Base-by-base conservation (phyloP, 2,888 invertebrate species). In the Unio pictorum region DNA sequence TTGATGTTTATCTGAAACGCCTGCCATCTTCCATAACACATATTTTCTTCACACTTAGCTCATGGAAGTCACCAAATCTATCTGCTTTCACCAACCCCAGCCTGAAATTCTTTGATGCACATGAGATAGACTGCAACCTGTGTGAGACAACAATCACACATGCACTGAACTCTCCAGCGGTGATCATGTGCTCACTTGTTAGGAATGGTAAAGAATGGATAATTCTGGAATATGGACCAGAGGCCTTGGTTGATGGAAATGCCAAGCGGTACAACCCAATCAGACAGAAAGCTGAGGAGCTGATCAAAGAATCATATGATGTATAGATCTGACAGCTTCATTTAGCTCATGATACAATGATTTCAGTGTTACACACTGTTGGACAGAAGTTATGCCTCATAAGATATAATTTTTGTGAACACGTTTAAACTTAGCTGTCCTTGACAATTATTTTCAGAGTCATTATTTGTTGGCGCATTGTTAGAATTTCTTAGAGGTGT, bases 31-130 rank as follows among this genome's bases (percentile, higher is more conserved):
- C 57, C n/a, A 66, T 73, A n/a, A 73, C 67, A 3, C 73, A 73
- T 54, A 26, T 73, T 11, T 73, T 67, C 55, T 73, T 73, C 55
- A 70, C 70, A 17, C 57, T 73, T 28, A 73, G 73, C 54, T 69
- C 73, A 3, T 73, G 73, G 73, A 67, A 66, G 30, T 73, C 73
- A 28, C 67, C 73, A n/a, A 67, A 70, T 60, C 58, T 73, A 3
- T 73, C 73, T 17, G 65, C 66, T 3, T 73, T 69, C 28, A 55
- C 57, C 55, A 69, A 69, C 57, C 73, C 73, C 23, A 62, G 62
- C 30, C 61, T 73, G 58, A 69, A 67, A 45, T 73, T 73, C 23
- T 73, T 67, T 54, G 67, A 73, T 45, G 73, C 73, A n/a, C 58
- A 61, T 26, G n/a, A 30, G 6, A 55, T 54, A 34, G 60, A 65